A percentile compares a stretch with the other conserved stretches of the same genome.
These are phyloP conservation scores for Artibeus jamaicensis DNA, from an alignment of 2,797 vertebrate genomes.

Conservation along the genomic window DNA sequence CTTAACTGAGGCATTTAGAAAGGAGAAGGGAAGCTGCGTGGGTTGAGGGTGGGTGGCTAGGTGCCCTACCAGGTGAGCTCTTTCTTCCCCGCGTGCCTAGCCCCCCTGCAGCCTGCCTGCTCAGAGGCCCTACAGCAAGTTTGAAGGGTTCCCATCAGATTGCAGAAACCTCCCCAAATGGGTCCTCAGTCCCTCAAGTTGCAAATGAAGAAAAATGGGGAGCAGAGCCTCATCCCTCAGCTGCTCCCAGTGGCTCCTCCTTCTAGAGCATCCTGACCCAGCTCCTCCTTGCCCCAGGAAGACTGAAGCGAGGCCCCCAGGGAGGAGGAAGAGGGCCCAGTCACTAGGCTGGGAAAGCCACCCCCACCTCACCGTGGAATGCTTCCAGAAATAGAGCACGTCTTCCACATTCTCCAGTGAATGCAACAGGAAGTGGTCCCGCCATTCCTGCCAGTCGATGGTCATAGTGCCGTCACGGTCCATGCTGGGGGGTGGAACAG, in stretches of 20 bases:
- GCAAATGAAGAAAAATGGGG: not conserved
- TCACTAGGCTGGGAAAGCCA: too few species aligned
- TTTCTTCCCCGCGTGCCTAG: not conserved
- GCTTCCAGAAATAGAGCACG: conserved; percentile 90
- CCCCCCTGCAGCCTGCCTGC: not conserved
- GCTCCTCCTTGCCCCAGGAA: not conserved
- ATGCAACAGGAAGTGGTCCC: conserved; percentile 91
- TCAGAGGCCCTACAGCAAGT: not conserved
- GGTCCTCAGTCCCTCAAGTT: not conserved
- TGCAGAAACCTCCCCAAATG: not conserved
- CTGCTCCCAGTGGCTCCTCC: not conserved
- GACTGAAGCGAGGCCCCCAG: not conserved
- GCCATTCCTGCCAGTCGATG: conserved; percentile 92
- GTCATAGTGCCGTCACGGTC: conserved; percentile 91
- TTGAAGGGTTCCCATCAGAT: not conserved
- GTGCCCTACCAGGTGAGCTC: not conserved
- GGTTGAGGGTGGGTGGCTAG: not conserved
- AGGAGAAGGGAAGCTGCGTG: not conserved
- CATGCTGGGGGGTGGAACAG: conserved; percentile 82
- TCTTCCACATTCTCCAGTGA: conserved; percentile 91
- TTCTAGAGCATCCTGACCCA: not conserved
- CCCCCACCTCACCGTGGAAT: conserved; percentile 85
- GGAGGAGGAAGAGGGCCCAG: too few species aligned
- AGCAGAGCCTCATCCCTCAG: not conserved
- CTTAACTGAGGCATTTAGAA: not conserved